Conservation (phyloP, 2,888 invertebrate genomes). For the Cartodere bifasciata region DNA sequence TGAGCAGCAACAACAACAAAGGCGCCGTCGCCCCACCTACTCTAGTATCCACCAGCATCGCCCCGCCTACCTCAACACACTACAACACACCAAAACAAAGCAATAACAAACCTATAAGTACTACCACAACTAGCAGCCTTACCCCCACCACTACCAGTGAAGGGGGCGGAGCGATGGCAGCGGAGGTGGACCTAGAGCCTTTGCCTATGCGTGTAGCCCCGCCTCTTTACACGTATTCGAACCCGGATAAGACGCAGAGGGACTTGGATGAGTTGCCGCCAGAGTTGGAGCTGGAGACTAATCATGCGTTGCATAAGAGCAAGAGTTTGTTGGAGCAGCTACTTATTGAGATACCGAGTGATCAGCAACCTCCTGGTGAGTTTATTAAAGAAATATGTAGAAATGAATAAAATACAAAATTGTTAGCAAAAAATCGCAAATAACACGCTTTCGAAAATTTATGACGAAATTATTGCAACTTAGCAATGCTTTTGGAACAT, state of each 20-base stretch:
- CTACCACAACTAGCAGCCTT: too few species aligned
- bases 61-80: conserved; percentile 1
- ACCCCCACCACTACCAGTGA: too few species aligned
- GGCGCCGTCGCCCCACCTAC: too few species aligned
- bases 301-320: conserved; percentile 33
- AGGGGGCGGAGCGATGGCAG: too few species aligned
- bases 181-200: conserved; percentile 40
- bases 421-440: too few species aligned
- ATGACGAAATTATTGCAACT: too few species aligned
- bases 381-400: not conserved
- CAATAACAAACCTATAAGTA: too few species aligned
- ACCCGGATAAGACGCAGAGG: conserved; percentile 49
- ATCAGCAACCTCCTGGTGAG: conserved; percentile 20
- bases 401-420: too few species aligned
- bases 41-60: conserved; percentile 4
- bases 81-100: too few species aligned
- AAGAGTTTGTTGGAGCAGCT: conserved; percentile 63
- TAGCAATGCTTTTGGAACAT: too few species aligned
- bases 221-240: conserved; percentile 66
- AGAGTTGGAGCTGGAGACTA: conserved; percentile 11
- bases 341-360: conserved; percentile 67
- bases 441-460: too few species aligned
- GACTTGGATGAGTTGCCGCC: conserved; percentile 21
- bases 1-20: conserved; percentile 6
- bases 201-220: conserved; percentile 59